Evolutionary conservation across 2,113 vertebrate genomes (phyloP).

Genomic region (Myocastor coypus): DNA sequence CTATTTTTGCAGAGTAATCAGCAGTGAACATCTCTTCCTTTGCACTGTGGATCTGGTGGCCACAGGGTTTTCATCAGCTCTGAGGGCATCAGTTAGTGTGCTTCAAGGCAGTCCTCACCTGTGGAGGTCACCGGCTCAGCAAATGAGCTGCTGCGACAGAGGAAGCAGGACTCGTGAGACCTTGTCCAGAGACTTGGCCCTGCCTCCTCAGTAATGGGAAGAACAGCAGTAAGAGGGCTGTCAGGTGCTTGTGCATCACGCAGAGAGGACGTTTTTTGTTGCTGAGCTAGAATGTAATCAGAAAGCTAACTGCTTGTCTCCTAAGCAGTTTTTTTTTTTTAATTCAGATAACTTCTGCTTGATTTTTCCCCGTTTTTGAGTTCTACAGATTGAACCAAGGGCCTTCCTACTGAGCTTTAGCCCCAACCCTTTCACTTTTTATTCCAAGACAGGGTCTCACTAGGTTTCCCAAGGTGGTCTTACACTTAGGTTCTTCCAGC

Average conservation of each 20-base stretch:
- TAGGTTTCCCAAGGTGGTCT: background rate
- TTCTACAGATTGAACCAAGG: background rate
- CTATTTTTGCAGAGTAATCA: constrained; percentile 5
- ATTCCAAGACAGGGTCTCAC: background rate
- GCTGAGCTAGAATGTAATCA: constrained; percentile 72
- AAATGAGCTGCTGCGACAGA: background rate
- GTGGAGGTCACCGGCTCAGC: background rate
- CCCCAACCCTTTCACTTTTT: background rate
- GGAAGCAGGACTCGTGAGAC: background rate
- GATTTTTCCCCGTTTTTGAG: background rate
- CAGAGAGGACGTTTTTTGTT: constrained; percentile 69
- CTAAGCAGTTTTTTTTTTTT: background rate
- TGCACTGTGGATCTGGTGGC: background rate
- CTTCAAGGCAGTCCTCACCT: background rate
- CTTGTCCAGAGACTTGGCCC: background rate
- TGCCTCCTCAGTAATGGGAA: constrained; percentile 64
- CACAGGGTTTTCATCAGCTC: constrained; percentile 39
- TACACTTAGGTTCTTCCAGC: background rate
- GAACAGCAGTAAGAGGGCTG: constrained; percentile 41
- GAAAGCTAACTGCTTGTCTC: constrained; percentile 45
- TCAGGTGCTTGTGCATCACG: constrained; percentile 74
- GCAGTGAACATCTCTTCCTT: constrained; percentile 6
- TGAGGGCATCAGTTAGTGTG: background rate
- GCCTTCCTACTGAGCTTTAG: background rate
- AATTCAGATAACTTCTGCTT: background rate